phyloP scores from a whole-genome alignment of 2,113 vertebrate genomes.

The Actenoides hombroni region DNA sequence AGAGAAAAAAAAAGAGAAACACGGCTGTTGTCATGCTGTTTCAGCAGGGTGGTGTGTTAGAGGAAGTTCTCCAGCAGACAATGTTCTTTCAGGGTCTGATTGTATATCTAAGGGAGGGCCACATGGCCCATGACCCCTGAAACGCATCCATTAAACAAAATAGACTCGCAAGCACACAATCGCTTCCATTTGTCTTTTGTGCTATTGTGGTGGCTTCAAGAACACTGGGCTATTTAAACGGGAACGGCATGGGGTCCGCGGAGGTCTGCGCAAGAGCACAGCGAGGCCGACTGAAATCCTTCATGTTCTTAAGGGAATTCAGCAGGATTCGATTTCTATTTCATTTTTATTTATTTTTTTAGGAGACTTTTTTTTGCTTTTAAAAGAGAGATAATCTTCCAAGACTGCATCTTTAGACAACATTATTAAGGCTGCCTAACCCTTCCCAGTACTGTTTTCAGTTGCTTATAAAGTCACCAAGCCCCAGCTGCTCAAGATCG shows the following conservation, averaged over 20 bases:
- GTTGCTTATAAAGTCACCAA: slow-evolving; percentile 27
- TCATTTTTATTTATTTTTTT: neutral
- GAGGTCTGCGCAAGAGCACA: neutral
- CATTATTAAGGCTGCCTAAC: slow-evolving; percentile 5
- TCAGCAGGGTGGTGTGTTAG: slow-evolving; percentile 48
- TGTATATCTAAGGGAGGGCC: slow-evolving; percentile 52
- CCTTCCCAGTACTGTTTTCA: slow-evolving; percentile 8
- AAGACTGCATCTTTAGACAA: neutral
- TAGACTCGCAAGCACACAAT: neutral
- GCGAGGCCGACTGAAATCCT: neutral
- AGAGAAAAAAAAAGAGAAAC: neutral
- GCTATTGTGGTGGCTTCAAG: neutral
- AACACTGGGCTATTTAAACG: neutral
- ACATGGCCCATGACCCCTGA: slow-evolving; percentile 40
- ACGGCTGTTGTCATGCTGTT: slow-evolving; percentile 18
- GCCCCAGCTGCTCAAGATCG: neutral
- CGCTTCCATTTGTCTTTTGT: slow-evolving; percentile 21
- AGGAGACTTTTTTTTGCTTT: neutral
- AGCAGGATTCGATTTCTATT: neutral
- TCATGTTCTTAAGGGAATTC: neutral
- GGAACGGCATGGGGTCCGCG: neutral
- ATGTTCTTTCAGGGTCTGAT: slow-evolving; percentile 19
- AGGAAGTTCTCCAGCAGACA: slow-evolving; percentile 55
- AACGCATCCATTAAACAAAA: neutral
- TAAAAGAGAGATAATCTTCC: neutral